Evolutionary conservation across 2,797 vertebrate species (phyloP).

Genomic region (Diplodus sargus): DNA sequence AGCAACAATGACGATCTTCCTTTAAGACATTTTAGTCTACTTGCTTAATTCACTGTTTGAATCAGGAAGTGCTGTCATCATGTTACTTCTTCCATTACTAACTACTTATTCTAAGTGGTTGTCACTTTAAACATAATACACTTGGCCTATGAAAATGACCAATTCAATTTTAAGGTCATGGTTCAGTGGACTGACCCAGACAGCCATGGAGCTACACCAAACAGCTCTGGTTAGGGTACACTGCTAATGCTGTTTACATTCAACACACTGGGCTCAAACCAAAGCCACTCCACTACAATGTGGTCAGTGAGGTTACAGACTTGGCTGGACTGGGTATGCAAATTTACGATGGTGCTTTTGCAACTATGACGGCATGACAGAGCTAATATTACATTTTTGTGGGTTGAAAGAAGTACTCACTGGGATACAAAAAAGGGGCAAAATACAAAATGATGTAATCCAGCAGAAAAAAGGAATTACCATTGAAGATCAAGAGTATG

Average conservation of each 20-base stretch:
- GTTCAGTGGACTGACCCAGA: slow-evolving; percentile 73
- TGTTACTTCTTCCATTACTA: slow-evolving; percentile 14
- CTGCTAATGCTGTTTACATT: slow-evolving; percentile 78
- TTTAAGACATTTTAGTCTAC: slow-evolving; percentile 3
- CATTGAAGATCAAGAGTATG: neutral
- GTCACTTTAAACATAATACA: slow-evolving; percentile 23
- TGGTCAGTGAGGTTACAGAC: slow-evolving; percentile 52
- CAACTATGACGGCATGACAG: slow-evolving; percentile 26
- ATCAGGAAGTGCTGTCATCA: slow-evolving; percentile 6
- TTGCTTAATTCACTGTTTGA: neutral
- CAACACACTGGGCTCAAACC: slow-evolving; percentile 59
- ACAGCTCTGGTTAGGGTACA: slow-evolving; percentile 69
- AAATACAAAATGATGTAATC: slow-evolving; percentile 23
- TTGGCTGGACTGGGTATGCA: slow-evolving; percentile 25
- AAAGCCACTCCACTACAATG: slow-evolving; percentile 37
- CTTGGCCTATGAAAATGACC: neutral
- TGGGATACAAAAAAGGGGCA: neutral
- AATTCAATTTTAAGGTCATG: slow-evolving; percentile 36
- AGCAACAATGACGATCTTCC: neutral
- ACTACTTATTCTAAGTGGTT: slow-evolving; percentile 13
- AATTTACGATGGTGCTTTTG: slow-evolving; percentile 32
- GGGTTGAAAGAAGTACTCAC: slow-evolving; percentile 5
- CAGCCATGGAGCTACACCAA: slow-evolving; percentile 72
- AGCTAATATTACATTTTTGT: slow-evolving; percentile 21
- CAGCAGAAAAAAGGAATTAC: neutral